Evolutionary conservation across 2,888 invertebrate genomes (phyloP), one percentile per base, ranked within the genome.

Genomic region (Eupithecia inturbata): DNA sequence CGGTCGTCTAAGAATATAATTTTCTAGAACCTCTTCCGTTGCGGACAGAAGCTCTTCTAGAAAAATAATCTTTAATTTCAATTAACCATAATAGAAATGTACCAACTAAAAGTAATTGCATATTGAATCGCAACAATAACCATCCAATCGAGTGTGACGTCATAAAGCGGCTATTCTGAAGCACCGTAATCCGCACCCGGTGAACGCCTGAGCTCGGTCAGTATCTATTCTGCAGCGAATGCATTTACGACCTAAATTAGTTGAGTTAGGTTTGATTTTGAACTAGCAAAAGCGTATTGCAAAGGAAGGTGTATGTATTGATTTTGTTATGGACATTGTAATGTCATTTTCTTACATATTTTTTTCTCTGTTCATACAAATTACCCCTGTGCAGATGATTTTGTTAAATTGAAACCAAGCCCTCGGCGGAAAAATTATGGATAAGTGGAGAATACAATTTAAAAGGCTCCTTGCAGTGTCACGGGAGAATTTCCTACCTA

Each of bases 71-170:
- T 53, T 22, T 53, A 53, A 53, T 26, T 26, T 49, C 10, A 53
- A 22, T 22, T 22, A 53, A 53, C 12, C 12, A 12, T 53, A 53
- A 49, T 45, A 7, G 45, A 19, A 45, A 53, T 22, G 53, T 53
- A 26, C 53, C 22, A 26, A 53, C 22, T 3, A 53, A 53, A 12
- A 53, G 53, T 53, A 22, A 53, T 53, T 53, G 53, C 22, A 53
- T 22, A 53, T 53, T 22, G 22, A 53, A 53, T 53, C 12, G 9
- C 53, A 22, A 12, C 53, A 53, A 53, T 53, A 53, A 53, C 22
- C 53, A 10, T 53, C 53, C 53, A 53, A 53, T 53, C 53, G 10
- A 10, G 53, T 49, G n/a, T 53, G 53, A 53, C 53, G 53, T 53
- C 53, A 53, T 53, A 10, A 26, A 26, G 53, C 53, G 53, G 22